Conservation (phyloP, 2,797 vertebrate genomes). For the Platyrinchus mystaceus region DNA sequence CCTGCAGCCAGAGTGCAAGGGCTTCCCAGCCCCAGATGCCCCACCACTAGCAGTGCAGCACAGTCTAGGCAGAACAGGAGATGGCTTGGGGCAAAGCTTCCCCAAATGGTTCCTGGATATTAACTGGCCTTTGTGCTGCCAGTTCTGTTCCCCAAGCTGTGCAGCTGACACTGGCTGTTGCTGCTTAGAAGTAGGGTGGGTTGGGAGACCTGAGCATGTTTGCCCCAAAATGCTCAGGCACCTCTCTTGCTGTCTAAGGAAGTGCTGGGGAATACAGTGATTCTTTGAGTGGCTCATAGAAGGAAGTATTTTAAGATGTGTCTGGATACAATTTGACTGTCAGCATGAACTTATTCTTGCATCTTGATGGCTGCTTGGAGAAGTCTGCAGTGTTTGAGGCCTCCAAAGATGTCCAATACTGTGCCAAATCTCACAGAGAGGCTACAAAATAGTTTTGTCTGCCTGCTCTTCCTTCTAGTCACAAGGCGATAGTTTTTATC, state of each 20-base stretch:
- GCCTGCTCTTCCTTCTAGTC: not conserved
- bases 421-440: not conserved
- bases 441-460: not conserved
- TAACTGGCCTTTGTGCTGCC: not conserved
- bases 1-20: not conserved
- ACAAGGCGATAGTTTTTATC: not conserved
- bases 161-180: not conserved
- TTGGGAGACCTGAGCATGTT: not conserved
- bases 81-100: not conserved
- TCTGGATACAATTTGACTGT: not conserved
- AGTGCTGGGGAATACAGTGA: not conserved
- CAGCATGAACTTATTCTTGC: not conserved
- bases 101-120: not conserved
- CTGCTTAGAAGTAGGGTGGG: not conserved
- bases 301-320: not conserved
- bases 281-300: not conserved
- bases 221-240: fast-evolving
- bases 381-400: not conserved
- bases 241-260: not conserved
- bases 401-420: not conserved
- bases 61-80: not conserved
- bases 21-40: not conserved
- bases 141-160: not conserved
- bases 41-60: not conserved
- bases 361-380: not conserved